Conservation (phyloP, 1,140 invertebrate genomes). For the Hypothenemus hampei region DNA sequence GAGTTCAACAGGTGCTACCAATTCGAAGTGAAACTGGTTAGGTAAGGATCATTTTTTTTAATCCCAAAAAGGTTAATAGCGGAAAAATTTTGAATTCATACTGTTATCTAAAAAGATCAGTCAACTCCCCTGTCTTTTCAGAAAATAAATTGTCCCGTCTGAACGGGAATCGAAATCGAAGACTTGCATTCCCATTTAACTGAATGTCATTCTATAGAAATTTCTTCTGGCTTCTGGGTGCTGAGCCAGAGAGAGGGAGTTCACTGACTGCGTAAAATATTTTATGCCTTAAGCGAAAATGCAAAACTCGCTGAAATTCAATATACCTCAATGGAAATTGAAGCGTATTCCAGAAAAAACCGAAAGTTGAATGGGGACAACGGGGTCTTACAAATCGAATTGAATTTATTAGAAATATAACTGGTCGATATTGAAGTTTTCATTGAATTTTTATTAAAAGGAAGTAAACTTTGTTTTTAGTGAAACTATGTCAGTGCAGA, state of each 20-base stretch:
- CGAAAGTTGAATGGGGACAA: background rate
- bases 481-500: constrained; percentile 83
- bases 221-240: background rate
- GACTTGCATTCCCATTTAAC: background rate
- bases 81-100: background rate
- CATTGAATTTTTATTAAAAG: background rate
- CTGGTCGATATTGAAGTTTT: background rate
- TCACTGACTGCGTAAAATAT: constrained; percentile 6
- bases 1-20: constrained; percentile 87
- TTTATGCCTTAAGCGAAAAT: constrained; percentile 1
- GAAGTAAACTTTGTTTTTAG: constrained; percentile 46
- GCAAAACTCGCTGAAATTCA: background rate
- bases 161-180: too few species aligned
- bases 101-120: background rate
- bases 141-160: background rate
- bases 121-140: constrained; percentile 5
- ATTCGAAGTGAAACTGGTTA: constrained; percentile 83
- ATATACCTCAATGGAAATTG: constrained; percentile 2
- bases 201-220: background rate
- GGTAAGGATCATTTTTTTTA: constrained; percentile 52
- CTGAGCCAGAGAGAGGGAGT: background rate
- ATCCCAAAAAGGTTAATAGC: constrained; percentile 1
- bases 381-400: background rate
- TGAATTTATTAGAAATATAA: background rate
- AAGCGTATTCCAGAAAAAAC: constrained; percentile 5